A percentile compares a stretch with the other conserved stretches of the same genome.
Evolutionary conservation across 2,113 vertebrate genomes (phyloP).

Genomic region (Strix uralensis): DNA sequence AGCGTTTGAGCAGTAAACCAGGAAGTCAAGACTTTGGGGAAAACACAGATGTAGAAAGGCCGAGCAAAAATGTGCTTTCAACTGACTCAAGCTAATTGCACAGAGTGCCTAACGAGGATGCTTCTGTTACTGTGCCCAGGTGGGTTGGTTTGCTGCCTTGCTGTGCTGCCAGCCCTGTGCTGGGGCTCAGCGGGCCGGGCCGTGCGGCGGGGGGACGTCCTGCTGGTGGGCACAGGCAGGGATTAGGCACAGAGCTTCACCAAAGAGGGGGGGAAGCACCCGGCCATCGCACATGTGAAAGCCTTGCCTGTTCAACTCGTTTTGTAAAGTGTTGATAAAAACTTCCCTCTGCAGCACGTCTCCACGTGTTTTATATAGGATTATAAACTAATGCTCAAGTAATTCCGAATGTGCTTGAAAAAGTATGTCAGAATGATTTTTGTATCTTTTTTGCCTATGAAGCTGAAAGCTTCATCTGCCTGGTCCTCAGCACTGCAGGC

Average conservation of each 20-base stretch:
- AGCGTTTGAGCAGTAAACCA: constrained; percentile 46
- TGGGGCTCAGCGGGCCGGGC: fast-evolving
- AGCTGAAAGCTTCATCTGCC: not conserved
- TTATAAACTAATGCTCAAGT: not conserved
- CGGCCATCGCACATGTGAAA: fast-evolving
- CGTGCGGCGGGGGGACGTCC: fast-evolving
- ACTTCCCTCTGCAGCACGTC: not conserved
- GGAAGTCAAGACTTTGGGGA: constrained; percentile 12
- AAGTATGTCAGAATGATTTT: not conserved
- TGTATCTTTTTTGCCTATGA: not conserved
- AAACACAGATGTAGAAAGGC: constrained; percentile 26
- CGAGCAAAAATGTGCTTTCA: not conserved
- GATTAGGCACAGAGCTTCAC: not conserved
- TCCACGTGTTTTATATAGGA: fast-evolving
- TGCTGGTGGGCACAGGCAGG: not conserved
- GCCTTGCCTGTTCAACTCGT: not conserved
- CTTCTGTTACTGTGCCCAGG: not conserved
- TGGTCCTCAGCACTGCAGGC: fast-evolving
- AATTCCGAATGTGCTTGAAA: not conserved
- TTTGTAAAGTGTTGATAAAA: fast-evolving
- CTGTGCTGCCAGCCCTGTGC: not conserved
- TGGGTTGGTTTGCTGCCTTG: not conserved
- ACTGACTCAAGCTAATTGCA: not conserved
- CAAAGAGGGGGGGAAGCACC: too few species aligned
- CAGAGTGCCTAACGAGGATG: fast-evolving